Evolutionary conservation across 2,888 invertebrate genomes (phyloP).

Genomic region (Cosmia pyralina): DNA sequence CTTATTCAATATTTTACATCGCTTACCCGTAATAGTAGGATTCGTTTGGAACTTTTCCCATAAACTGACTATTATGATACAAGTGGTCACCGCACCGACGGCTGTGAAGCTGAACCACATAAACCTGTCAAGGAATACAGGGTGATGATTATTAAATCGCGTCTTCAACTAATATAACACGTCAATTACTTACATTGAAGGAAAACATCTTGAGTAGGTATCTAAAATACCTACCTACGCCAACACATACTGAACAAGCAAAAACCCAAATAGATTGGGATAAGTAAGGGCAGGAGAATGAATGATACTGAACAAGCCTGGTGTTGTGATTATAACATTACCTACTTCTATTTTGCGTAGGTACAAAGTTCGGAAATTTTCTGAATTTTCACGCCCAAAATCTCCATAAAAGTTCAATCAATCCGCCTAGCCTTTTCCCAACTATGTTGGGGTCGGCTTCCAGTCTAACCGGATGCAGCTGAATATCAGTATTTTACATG

Average conservation of each 20-base stretch:
- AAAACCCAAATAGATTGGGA: too few relatives aligned
- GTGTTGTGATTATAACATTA: background rate
- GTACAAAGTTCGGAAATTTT: too few relatives aligned
- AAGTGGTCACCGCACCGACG: constrained; percentile 92
- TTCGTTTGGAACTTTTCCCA: constrained; percentile 96
- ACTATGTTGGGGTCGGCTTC: too few relatives aligned
- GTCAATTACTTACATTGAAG: background rate
- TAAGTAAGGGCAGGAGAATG: too few relatives aligned
- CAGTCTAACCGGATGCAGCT: too few relatives aligned
- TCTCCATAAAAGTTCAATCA: too few relatives aligned
- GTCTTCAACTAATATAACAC: background rate
- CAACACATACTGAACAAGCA: too few relatives aligned
- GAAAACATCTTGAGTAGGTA: background rate
- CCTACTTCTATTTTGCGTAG: too few relatives aligned
- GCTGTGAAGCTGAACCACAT: constrained; percentile 95
- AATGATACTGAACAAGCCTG: too few relatives aligned
- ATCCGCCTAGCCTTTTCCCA: too few relatives aligned
- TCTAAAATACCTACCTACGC: background rate
- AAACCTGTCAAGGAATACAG: constrained; percentile 87
- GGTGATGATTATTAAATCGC: background rate
- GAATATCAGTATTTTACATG: too few relatives aligned
- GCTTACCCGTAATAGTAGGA: constrained; percentile 93
- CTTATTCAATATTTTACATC: background rate
- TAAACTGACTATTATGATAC: constrained; percentile 93
- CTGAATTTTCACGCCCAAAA: too few relatives aligned